Percentiles rank a stretch among this genome's conserved stretches.
Conservation (phyloP, 2,797 vertebrate species). For the Gymnoscopelus braueri region DNA sequence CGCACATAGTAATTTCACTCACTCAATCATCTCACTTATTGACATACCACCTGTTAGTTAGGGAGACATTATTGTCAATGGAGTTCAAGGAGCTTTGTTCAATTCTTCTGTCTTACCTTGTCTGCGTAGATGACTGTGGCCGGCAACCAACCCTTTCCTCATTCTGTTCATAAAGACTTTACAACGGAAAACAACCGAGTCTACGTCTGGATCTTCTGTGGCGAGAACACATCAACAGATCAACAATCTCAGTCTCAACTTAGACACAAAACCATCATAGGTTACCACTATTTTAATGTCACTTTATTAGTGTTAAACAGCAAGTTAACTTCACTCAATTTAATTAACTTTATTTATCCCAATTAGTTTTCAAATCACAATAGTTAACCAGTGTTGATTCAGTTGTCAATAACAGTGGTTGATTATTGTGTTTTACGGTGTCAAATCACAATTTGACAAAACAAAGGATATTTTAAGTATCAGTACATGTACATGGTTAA, state of each 20-base stretch:
- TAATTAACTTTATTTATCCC: too few species aligned
- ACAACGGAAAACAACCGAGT: slow-evolving; percentile 78
- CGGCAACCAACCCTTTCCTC: slow-evolving; percentile 76
- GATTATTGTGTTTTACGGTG: slow-evolving; percentile 26
- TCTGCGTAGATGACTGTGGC: slow-evolving; percentile 63
- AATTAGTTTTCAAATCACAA: slow-evolving; percentile 5
- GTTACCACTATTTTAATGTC: slow-evolving; percentile 12
- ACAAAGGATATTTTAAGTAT: slow-evolving; percentile 12
- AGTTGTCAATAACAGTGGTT: slow-evolving; percentile 22
- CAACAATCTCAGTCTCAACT: slow-evolving; percentile 36
- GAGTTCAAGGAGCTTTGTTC: not conserved
- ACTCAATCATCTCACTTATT: not conserved
- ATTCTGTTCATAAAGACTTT: slow-evolving; percentile 78
- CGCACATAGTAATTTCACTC: not conserved
- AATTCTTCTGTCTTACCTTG: slow-evolving; percentile 73
- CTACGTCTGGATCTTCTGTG: slow-evolving; percentile 73
- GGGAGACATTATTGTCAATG: not conserved
- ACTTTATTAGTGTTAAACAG: not conserved
- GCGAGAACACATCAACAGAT: slow-evolving; percentile 65
- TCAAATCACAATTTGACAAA: not conserved
- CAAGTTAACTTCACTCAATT: not conserved
- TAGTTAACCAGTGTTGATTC: slow-evolving; percentile 19
- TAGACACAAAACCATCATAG: not conserved
- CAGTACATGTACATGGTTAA: not conserved
- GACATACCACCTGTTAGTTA: slow-evolving; percentile 9